phyloP scores from a whole-genome alignment of 1,140 invertebrate genomes.

The Araneus ventricosus region DNA sequence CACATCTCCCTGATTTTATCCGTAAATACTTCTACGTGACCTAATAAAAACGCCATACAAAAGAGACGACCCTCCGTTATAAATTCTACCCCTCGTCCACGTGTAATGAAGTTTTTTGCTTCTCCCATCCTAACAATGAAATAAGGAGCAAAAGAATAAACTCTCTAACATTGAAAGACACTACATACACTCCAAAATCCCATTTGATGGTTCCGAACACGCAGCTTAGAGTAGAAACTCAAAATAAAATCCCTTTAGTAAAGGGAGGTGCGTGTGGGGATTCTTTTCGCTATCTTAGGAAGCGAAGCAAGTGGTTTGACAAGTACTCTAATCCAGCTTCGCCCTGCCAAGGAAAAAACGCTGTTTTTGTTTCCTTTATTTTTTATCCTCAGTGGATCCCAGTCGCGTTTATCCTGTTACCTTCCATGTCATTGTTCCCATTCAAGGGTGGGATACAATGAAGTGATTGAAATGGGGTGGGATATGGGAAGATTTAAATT shows the following conservation, averaged over 20 bases:
- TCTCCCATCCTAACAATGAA: constrained; percentile 19
- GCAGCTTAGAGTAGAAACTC: constrained; percentile 47
- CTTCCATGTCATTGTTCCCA: not conserved
- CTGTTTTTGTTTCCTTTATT: not conserved
- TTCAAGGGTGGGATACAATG: not conserved
- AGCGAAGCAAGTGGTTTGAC: constrained; percentile 50
- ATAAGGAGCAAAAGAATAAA: constrained; percentile 20
- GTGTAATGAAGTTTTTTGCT: constrained; percentile 48
- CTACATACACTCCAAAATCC: constrained; percentile 30
- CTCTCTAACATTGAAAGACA: constrained; percentile 18
- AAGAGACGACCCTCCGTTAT: not conserved
- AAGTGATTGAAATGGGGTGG: not conserved
- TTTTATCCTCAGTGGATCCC: not conserved
- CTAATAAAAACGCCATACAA: constrained; percentile 6
- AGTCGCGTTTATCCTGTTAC: not conserved
- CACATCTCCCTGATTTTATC: not conserved
- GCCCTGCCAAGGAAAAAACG: too few species aligned
- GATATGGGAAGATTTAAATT: not conserved
- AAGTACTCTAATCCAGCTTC: constrained; percentile 50
- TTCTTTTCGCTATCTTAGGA: not conserved
- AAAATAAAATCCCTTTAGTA: constrained; percentile 56
- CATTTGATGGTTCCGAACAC: constrained; percentile 54
- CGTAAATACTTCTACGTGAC: constrained; percentile 4
- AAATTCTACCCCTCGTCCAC: constrained; percentile 39
- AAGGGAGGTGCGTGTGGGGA: constrained; percentile 13